Evolutionary conservation across 2,113 vertebrate genomes (phyloP).

Genomic region (Tupaia tana): DNA sequence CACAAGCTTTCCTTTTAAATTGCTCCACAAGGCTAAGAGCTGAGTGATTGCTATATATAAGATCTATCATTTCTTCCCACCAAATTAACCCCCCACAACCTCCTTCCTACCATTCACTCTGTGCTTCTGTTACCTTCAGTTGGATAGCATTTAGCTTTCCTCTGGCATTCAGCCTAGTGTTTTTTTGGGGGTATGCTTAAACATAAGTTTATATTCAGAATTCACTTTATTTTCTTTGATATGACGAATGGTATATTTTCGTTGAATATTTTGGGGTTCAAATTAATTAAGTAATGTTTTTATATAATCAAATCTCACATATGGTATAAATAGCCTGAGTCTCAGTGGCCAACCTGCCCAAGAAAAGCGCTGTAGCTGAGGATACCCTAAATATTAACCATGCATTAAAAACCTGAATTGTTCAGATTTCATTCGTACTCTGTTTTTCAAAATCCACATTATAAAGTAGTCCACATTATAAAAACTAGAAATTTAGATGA

Average conservation of each 20-base stretch:
- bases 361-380: neutral
- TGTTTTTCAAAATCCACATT: neutral
- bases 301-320: neutral
- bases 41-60: neutral
- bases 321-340: neutral
- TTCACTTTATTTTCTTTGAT: conserved; percentile 3
- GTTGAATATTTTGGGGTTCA: neutral
- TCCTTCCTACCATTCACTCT: neutral
- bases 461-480: neutral
- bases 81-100: neutral
- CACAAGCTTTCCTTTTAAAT: conserved; percentile 22
- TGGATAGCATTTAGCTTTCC: neutral
- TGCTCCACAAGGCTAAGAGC: neutral
- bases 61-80: neutral
- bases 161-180: neutral
- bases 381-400: neutral
- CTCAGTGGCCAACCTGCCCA: neutral
- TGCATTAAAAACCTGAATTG: accelerated
- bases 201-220: neutral
- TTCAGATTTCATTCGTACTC: neutral
- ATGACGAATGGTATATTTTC: neutral
- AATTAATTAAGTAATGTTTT: neutral
- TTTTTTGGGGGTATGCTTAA: neutral
- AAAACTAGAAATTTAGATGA: neutral
- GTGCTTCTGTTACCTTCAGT: neutral